Base-by-base conservation (phyloP, 1,140 invertebrate species). In the Papilio polytes region DNA sequence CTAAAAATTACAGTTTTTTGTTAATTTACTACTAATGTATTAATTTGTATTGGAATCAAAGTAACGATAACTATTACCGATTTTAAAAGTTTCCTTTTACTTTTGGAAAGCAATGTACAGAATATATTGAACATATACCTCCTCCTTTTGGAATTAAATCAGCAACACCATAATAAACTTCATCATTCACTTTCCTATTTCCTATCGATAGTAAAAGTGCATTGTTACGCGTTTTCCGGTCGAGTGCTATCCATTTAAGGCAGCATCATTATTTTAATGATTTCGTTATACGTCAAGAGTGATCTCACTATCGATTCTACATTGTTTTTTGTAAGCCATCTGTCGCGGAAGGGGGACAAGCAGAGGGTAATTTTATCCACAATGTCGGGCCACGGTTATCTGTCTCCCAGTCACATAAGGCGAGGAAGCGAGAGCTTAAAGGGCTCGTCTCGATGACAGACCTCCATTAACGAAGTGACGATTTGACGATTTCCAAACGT, bases 351-450 rank as follows among this genome's bases (percentile, higher is more conserved):
- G 36, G 56, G n/a, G 44, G 53, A 78, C 76, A 78, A 51, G 44
- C 15, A 44, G 77, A 48, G 76, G 59, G 80, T 80, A 80, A 83
- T 80, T 73, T 63, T 22, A 82, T 48, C 78, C 76, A 80, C 63
- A 82, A 80, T 82, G 44, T 20, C 22, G 44, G 20, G 44, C 41
- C 46, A 53, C 84, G 82, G 87, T 90, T 88, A 91, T 92, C 91
- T 90, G 87, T 89, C 86, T 87, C 85, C 82, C 88, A 90, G 87
- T 89, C 87, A 87, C 89, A 91, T 92, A 88, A 89, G 86, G 90
- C 82, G 87, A 90, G 91, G 91, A 93, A 92, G 90, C 84, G 89
- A 83, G 85, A 89, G 90, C 91, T 93, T 91, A 92, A 92, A 92
- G 90, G 90, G 91, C 89, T 92, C 90, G 87, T 72, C 81, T 51